Percentiles rank a stretch among this genome's conserved stretches.
phyloP scores from a whole-genome alignment of 1,140 invertebrate species.

The Caenorhabditis brenneri region DNA sequence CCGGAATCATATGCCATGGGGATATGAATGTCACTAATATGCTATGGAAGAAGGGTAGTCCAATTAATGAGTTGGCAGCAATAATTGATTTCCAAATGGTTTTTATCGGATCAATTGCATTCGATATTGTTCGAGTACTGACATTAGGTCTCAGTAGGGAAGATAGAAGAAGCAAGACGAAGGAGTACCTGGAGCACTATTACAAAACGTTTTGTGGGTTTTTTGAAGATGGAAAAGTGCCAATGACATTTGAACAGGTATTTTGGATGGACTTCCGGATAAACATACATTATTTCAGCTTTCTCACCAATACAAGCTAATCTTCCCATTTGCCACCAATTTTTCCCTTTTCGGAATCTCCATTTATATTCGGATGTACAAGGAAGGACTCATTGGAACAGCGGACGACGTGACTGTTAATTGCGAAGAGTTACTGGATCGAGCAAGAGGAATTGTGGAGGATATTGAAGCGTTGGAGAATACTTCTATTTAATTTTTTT shows the following conservation, averaged over 20 bases:
- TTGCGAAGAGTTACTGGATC: neutral
- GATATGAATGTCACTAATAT: neutral
- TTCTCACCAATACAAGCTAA: neutral
- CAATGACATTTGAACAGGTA: neutral
- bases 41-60: neutral
- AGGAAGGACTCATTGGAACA: neutral
- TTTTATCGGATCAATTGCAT: neutral
- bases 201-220: neutral
- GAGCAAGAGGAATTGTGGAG: neutral
- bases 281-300: neutral
- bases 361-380: neutral
- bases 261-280: neutral
- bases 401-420: neutral
- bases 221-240: neutral
- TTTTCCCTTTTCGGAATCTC: neutral
- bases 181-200: neutral
- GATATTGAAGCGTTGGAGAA: neutral
- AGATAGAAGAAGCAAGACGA: neutral
- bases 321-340: neutral
- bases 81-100: neutral
- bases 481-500: no score
- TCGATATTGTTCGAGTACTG: neutral
- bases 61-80: neutral
- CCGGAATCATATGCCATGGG: neutral
- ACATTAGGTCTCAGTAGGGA: neutral